Evolutionary conservation across 37 sponge, comb jelly and placozoan genomes (phyloP), one percentile per base, ranked within the genome.

Genomic region (Beroe forskalii): DNA sequence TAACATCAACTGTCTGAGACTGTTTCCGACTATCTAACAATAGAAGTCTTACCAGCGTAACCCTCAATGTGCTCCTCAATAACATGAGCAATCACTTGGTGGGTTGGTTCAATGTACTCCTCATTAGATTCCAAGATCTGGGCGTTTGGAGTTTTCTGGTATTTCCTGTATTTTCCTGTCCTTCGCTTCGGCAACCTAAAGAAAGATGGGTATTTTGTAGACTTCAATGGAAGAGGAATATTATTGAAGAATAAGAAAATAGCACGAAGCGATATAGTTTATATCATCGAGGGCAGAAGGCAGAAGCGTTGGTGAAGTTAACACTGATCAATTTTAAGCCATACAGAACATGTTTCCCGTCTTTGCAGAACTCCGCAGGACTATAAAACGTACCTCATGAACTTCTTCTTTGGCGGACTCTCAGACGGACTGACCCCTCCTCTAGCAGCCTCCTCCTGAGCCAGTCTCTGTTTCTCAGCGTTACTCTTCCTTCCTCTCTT

Each of bases 361-460:
- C n/a, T n/a, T n/a, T n/a, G n/a, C n/a, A n/a, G n/a, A n/a, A n/a
- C n/a, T n/a, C n/a, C n/a, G n/a, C n/a, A n/a, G n/a, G n/a, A n/a
- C n/a, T n/a, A n/a, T n/a, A n/a, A n/a, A n/a, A n/a, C n/a, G n/a
- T 48, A 69, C 72, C 86, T 80, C 86, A 80, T 80, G 27, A 80
- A 80, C 40, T 80, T 80, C 66, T 64, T 64, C 86, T 80, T 80
- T 32, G 27, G 27, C 2, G 72, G 72, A 33, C 72, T 69, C 72
- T 69, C 19, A 35, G 38, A 20, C 17, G 72, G 72, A 33, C 72
- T 69, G 9, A 2, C 32, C 3, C 32, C 37, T 9, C 0, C 19
- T 69, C 72, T 69, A 33, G 28, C 72, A 17, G 27, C 33, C 27
- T 69, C 32, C 72, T 32, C 72, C 38, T 20, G 35, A 17, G 32